Conservation (phyloP, 2,113 vertebrate genomes). For the Numida meleagris region DNA sequence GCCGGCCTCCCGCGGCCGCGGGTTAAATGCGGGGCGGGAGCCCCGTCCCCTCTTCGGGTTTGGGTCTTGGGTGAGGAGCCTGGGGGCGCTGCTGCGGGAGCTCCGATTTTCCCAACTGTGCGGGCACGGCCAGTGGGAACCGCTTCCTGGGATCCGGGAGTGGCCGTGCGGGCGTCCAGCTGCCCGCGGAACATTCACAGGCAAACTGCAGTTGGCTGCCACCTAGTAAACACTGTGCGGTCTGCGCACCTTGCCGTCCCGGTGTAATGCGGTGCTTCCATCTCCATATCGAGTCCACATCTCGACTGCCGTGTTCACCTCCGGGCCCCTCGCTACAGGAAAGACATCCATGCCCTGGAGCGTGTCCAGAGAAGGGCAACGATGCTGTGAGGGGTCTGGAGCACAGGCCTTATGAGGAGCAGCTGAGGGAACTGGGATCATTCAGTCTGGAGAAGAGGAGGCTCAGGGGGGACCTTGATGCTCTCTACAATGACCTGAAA, state of each 20-base stretch:
- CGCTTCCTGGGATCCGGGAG: background rate
- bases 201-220: background rate
- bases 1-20: background rate
- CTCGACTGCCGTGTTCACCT: background rate
- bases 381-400: background rate
- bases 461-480: too few relatives aligned
- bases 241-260: background rate
- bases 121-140: background rate
- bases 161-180: background rate
- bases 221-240: background rate
- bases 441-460: background rate
- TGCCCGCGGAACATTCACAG: background rate
- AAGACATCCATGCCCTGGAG: too few relatives aligned
- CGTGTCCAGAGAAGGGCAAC: too few relatives aligned
- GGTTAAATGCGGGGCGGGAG: too few relatives aligned
- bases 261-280: background rate
- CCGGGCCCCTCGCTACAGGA: too few relatives aligned
- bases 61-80: too few relatives aligned
- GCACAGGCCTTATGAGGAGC: too few relatives aligned
- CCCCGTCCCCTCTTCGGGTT: too few relatives aligned
- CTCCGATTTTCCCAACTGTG: background rate
- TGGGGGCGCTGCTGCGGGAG: background rate
- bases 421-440: background rate
- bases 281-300: background rate
- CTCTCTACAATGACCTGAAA: background rate